These are phyloP conservation scores for Microctenopoma steveboyesi DNA, from an alignment of 2,797 vertebrate genomes.

Conservation along the genomic window DNA sequence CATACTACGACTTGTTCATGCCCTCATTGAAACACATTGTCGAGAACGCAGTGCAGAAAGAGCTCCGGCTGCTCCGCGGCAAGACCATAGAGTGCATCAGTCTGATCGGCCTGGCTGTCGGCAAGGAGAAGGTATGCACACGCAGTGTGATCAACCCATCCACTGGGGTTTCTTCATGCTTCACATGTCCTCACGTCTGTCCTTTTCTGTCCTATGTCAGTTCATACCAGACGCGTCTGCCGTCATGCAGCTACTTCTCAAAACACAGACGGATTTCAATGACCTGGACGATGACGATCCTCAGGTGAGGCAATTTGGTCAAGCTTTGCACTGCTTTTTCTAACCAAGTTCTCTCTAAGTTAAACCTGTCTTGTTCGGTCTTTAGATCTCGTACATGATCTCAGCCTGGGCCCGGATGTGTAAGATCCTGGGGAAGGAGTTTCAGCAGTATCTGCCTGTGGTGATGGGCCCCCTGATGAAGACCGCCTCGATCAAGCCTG, in stretches of 20 bases:
- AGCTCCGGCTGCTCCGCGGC: conserved; percentile 94
- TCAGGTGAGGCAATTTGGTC: conserved; percentile 78
- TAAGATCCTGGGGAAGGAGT: conserved; percentile 98
- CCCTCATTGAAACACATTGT: conserved; percentile 97
- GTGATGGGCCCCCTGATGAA: conserved; percentile 99
- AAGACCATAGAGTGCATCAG: conserved; percentile 99
- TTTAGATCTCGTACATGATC: conserved; percentile 99
- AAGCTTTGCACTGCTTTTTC: accelerated
- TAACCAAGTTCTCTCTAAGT: no score
- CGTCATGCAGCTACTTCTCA: conserved; percentile 97
- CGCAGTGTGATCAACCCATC: accelerated
- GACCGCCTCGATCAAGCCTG: conserved; percentile 98
- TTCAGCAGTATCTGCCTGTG: conserved; percentile 98
- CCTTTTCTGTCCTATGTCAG: conserved; percentile 64
- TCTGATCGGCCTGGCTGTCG: conserved; percentile 97
- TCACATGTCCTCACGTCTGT: background rate
- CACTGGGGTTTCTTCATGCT: background rate
- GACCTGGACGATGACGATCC: conserved; percentile 98
- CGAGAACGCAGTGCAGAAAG: conserved; percentile 97
- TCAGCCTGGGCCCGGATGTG: conserved; percentile 99
- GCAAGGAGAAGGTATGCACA: conserved; percentile 92
- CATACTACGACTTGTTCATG: conserved; percentile 98
- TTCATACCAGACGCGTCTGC: conserved; percentile 99
- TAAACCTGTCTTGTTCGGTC: background rate
- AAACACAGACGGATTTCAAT: conserved; percentile 97